phyloP scores from a whole-genome alignment of 2,888 invertebrate species.

The Pedicia rivosa region DNA sequence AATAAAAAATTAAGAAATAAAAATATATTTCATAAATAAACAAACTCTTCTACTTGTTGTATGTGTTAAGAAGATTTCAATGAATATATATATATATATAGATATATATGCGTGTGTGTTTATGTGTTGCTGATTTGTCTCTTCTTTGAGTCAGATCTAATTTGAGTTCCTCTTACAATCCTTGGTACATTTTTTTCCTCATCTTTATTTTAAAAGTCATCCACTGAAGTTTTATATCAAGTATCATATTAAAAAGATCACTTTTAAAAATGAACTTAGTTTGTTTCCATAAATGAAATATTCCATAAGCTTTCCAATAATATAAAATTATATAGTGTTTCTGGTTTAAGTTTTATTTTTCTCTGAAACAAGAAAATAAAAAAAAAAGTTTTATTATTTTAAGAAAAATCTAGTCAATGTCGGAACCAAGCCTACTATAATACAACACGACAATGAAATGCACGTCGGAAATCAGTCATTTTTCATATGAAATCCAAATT shows the following conservation, averaged over 20 bases:
- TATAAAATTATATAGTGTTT: no score
- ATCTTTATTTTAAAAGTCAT: conserved; percentile 5
- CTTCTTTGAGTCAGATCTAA: neutral
- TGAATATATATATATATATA: no score
- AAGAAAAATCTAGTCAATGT: neutral
- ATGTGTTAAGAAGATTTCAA: no score
- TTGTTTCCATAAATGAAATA: no score
- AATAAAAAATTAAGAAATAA: no score
- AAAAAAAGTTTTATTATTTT: neutral
- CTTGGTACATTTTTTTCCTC: neutral
- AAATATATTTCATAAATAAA: no score
- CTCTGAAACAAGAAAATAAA: no score
- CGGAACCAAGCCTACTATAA: neutral
- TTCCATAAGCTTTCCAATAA: no score
- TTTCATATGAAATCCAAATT: neutral
- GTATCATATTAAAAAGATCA: conserved; percentile 1
- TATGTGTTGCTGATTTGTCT: neutral
- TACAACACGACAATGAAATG: neutral
- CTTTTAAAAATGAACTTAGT: no score
- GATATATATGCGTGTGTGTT: no score
- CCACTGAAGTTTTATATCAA: conserved; percentile 2
- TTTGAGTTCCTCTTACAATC: neutral
- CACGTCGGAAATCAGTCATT: neutral
- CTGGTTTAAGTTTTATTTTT: no score
- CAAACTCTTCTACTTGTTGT: no score